Evolutionary conservation across 2,888 invertebrate species (phyloP).

Genomic region (Neria commutata): DNA sequence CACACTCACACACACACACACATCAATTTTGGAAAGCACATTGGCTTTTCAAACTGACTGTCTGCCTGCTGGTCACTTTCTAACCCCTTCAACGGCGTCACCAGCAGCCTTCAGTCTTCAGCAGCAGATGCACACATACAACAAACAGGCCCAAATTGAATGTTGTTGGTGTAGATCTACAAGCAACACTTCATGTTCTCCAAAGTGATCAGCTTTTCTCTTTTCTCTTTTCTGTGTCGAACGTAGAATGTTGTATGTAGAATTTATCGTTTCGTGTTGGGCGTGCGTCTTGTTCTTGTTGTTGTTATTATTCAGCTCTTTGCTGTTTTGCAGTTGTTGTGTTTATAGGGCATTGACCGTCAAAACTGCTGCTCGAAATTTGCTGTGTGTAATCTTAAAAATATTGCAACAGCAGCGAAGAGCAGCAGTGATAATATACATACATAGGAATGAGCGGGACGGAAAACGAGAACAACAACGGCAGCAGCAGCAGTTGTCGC

Average conservation of each 20-base stretch:
- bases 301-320: neutral
- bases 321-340: neutral
- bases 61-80: neutral
- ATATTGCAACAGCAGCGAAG: slow-evolving; percentile 2
- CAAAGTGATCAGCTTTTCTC: neutral
- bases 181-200: too few relatives aligned
- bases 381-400: slow-evolving; percentile 9
- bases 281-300: neutral
- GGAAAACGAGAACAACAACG: too few relatives aligned
- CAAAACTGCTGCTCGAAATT: slow-evolving; percentile 13
- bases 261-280: neutral
- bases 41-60: too few relatives aligned
- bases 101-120: neutral
- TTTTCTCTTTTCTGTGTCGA: neutral
- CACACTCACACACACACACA: slow-evolving; percentile 1
- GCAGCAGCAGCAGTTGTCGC: too few relatives aligned
- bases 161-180: neutral
- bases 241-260: neutral
- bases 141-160: neutral
- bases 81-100: too few relatives aligned
- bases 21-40: neutral
- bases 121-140: neutral
- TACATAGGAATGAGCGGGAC: too few relatives aligned
- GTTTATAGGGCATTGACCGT: slow-evolving; percentile 45
- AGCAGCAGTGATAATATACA: too few relatives aligned